These are phyloP conservation scores for Hippasteria phrygiana DNA, from an alignment of 53 echinoderm and acorn worm species.

Conservation along the genomic window DNA sequence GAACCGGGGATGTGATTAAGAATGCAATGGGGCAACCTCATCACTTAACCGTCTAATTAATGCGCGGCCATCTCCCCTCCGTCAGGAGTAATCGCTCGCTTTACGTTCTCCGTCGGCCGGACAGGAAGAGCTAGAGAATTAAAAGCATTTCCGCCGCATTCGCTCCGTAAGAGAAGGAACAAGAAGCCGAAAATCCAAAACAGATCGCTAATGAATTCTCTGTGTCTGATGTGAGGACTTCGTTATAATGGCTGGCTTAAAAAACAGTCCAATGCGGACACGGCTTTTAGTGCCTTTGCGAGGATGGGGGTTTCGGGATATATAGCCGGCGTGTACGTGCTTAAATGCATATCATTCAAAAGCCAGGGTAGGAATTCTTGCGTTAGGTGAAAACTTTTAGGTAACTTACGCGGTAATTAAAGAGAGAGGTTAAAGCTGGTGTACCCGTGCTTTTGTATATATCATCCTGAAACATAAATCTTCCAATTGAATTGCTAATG, in stretches of 20 bases:
- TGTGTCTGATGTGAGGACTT: neutral
- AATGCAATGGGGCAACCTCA: constrained; percentile 2
- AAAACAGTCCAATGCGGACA: too few relatives aligned
- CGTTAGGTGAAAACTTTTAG: too few relatives aligned
- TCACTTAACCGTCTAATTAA: constrained; percentile 43
- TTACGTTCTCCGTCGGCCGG: neutral
- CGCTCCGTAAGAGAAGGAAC: neutral
- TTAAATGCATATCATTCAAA: too few relatives aligned
- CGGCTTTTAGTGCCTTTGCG: too few relatives aligned
- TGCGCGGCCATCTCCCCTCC: constrained; percentile 38
- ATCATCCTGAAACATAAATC: too few relatives aligned
- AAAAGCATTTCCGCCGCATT: constrained; percentile 52
- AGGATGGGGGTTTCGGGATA: too few relatives aligned
- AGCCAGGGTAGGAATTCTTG: too few relatives aligned
- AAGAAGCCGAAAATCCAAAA: neutral
- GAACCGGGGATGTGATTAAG: constrained; percentile 13
- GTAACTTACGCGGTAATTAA: too few relatives aligned
- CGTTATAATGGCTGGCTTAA: neutral
- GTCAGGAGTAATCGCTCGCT: constrained; percentile 3
- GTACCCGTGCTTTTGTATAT: too few relatives aligned
- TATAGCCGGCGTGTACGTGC: too few relatives aligned
- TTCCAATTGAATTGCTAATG: too few relatives aligned
- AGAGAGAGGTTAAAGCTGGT: too few relatives aligned
- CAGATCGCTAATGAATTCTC: neutral
- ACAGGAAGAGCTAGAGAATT: constrained; percentile 47